Evolutionary conservation across 2,113 vertebrate genomes (phyloP).

Genomic region (Hystrix cristata): DNA sequence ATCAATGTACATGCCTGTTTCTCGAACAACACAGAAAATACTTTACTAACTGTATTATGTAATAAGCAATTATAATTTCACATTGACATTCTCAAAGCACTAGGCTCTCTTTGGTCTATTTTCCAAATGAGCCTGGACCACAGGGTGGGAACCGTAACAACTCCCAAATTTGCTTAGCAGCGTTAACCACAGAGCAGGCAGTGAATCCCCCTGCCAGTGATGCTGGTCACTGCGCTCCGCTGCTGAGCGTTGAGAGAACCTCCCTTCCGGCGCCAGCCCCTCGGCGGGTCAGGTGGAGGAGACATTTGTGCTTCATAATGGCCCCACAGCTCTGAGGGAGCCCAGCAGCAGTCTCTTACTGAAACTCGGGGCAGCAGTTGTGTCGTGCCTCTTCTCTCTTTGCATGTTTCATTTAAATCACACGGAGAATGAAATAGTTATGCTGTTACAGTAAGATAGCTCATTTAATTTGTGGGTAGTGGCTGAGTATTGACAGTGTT

Average conservation of each 20-base stretch:
- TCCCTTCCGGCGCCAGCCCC: background rate
- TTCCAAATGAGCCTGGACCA: conserved; percentile 60
- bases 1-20: background rate
- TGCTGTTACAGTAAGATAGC: background rate
- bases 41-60: conserved; percentile 63
- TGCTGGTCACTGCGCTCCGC: background rate
- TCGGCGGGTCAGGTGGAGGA: background rate
- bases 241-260: background rate
- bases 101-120: conserved; percentile 57
- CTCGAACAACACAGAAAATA: conserved; percentile 46
- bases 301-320: background rate
- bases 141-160: conserved; percentile 47
- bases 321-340: background rate
- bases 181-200: conserved; percentile 19
- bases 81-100: conserved; percentile 20
- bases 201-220: background rate
- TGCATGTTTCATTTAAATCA: conserved; percentile 10
- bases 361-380: background rate
- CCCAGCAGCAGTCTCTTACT: background rate
- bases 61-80: conserved; percentile 73
- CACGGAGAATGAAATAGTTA: background rate
- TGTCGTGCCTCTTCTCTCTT: conserved; percentile 1
- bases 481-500: background rate
- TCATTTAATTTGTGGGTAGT: conserved; percentile 2
- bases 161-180: conserved; percentile 32